Conservation (phyloP, 2,888 invertebrate genomes). For the Yponomeuta plumbellus region DNA sequence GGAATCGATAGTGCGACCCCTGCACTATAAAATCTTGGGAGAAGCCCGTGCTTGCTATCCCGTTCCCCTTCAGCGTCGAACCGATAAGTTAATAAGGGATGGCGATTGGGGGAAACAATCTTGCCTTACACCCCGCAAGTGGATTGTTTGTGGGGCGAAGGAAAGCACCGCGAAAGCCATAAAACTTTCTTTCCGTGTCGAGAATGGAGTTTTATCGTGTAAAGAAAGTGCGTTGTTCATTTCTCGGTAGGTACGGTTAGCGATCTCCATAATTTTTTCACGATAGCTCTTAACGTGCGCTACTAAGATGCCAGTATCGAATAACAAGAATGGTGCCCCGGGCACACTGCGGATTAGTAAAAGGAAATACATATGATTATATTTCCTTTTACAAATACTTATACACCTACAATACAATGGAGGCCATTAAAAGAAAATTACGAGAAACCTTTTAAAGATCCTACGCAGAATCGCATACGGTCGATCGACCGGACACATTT, state of each 20-base stretch:
- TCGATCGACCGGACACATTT: conserved; percentile 60
- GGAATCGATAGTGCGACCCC: conserved; percentile 46
- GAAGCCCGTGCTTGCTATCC: conserved; percentile 30
- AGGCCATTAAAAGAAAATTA: conserved; percentile 10
- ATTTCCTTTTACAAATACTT: too few relatives aligned
- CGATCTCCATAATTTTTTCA: too few relatives aligned
- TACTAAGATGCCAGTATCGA: not conserved
- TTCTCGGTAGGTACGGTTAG: not conserved
- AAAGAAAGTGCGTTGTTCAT: conserved; percentile 6
- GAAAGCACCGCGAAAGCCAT: conserved; percentile 1
- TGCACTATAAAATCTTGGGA: conserved; percentile 35
- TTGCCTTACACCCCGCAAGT: not conserved
- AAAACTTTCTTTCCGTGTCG: not conserved
- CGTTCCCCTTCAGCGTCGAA: conserved; percentile 29
- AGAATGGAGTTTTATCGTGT: conserved; percentile 1
- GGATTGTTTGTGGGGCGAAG: not conserved
- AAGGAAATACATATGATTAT: not conserved
- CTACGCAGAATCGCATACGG: conserved; percentile 40
- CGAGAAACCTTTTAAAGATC: conserved; percentile 21
- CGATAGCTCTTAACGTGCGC: too few relatives aligned
- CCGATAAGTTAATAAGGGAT: conserved; percentile 31
- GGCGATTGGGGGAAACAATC: conserved; percentile 16
- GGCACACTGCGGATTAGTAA: not conserved
- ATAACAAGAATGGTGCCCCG: not conserved
- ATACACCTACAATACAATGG: too few relatives aligned